phyloP scores from a whole-genome alignment of 2,113 vertebrate genomes.

The Lichenostomus cassidix region DNA sequence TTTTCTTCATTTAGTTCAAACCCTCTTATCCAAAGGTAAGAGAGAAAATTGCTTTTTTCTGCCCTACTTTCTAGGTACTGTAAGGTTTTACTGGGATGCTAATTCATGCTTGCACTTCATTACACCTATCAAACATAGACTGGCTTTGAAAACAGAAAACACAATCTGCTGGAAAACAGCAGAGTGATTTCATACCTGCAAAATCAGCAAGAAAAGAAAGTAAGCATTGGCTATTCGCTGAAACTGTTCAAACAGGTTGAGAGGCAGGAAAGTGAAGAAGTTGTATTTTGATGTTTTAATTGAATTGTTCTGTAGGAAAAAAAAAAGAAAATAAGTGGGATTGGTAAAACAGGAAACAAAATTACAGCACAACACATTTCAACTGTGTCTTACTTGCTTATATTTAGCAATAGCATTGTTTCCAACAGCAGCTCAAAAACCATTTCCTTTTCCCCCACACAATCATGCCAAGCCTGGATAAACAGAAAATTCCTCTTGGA shows the following conservation, averaged over 20 bases:
- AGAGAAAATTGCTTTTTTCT: background rate
- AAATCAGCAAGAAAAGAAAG: conserved; percentile 87
- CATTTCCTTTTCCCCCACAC: conserved; percentile 26
- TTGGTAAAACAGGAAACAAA: conserved; percentile 46
- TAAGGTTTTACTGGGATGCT: background rate
- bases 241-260: conserved; percentile 96
- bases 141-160: background rate
- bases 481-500: background rate
- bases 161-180: background rate
- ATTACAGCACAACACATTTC: conserved; percentile 11
- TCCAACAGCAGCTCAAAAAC: conserved; percentile 8
- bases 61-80: background rate
- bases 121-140: background rate
- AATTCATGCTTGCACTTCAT: background rate
- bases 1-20: background rate
- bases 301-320: conserved; percentile 81
- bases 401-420: conserved; percentile 66
- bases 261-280: conserved; percentile 88
- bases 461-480: background rate
- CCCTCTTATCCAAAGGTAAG: background rate
- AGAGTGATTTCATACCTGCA: conserved; percentile 81
- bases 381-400: conserved; percentile 31
- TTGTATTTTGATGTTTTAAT: conserved; percentile 96
- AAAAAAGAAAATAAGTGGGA: background rate
- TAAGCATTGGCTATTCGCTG: conserved; percentile 94